Percentiles rank a stretch among this genome's conserved stretches.
phyloP scores from a whole-genome alignment of 2,888 invertebrate species.

The Orthosia cruda region DNA sequence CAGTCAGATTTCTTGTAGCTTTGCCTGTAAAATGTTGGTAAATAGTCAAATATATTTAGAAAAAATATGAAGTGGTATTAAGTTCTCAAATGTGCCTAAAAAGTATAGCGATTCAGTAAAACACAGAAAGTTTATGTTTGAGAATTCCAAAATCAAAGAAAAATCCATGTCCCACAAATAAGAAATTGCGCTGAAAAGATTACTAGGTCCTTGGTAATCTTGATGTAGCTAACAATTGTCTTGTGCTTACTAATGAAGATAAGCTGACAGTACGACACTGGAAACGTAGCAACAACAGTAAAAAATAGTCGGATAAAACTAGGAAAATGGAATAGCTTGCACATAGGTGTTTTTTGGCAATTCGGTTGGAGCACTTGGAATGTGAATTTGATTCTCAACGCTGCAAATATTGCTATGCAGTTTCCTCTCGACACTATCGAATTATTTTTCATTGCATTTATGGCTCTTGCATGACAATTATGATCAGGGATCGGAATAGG shows the following conservation, averaged over 20 bases:
- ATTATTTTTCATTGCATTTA: background rate
- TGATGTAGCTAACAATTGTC: conserved; percentile 14
- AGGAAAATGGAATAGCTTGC: background rate
- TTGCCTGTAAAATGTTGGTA: no score
- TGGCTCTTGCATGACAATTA: background rate
- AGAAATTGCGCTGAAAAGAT: conserved; percentile 14
- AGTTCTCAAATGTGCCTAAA: no score
- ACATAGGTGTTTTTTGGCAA: conserved; percentile 7
- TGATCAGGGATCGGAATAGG: no score
- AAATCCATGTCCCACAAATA: conserved; percentile 6
- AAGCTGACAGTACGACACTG: conserved; percentile 27
- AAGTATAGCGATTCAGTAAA: no score
- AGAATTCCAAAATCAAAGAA: no score
- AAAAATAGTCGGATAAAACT: background rate
- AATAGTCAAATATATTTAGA: no score
- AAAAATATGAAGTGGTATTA: no score
- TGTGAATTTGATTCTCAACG: conserved; percentile 1
- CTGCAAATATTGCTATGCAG: conserved; percentile 7
- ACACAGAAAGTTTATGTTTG: no score
- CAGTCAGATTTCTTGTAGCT: no score
- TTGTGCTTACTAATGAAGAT: conserved; percentile 34
- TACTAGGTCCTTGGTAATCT: conserved; percentile 16
- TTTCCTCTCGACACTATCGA: background rate
- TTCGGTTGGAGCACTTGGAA: background rate
- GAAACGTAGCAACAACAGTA: background rate